Percentiles rank a stretch among this genome's conserved stretches.
phyloP scores from a whole-genome alignment of 1,140 invertebrate genomes.

The Gyrodactylus salaris region DNA sequence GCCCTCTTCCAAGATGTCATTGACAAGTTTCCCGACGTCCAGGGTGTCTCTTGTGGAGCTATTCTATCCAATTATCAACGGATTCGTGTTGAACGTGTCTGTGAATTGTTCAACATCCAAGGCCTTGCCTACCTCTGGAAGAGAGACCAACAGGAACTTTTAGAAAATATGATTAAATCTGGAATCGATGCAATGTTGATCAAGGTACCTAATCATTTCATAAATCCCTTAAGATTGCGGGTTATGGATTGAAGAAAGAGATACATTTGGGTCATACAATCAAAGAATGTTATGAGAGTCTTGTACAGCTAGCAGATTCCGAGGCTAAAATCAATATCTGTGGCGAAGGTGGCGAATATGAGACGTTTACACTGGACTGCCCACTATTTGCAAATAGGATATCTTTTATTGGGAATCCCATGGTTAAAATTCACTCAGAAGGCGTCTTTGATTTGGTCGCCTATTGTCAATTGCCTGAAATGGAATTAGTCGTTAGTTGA shows the following conservation, averaged over 20 bases:
- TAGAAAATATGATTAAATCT: constrained; percentile 84
- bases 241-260: neutral
- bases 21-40: constrained; percentile 41
- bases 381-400: constrained; percentile 43
- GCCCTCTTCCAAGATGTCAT: constrained; percentile 44
- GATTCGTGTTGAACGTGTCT: constrained; percentile 85
- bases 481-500: no score
- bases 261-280: neutral
- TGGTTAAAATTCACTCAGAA: neutral
- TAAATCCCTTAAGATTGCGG: neutral
- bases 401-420: neutral
- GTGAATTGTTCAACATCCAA: constrained; percentile 47
- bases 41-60: constrained; percentile 72
- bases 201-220: constrained; percentile 61
- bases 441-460: neutral
- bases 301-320: neutral
- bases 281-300: neutral
- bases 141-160: constrained; percentile 53
- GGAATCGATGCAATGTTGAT: constrained; percentile 67
- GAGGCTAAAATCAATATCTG: constrained; percentile 41
- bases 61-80: constrained; percentile 90
- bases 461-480: neutral
- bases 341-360: constrained; percentile 93
- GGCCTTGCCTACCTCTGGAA: constrained; percentile 51
- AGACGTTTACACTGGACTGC: constrained; percentile 81